Evolutionary conservation across 1,140 invertebrate species (phyloP).

Genomic region (Procambarus clarkii): DNA sequence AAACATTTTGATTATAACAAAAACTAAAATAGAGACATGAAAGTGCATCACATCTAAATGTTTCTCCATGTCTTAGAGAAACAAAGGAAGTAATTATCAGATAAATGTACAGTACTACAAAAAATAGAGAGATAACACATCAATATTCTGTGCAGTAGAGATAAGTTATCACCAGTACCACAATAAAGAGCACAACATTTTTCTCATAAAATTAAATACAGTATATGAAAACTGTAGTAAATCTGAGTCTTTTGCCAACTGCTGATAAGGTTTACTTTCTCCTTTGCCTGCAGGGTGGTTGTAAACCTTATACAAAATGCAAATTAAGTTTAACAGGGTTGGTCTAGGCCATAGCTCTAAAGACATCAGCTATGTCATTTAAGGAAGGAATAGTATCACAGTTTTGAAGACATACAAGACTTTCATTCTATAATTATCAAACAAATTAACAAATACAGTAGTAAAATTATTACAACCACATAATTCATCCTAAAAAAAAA

Average conservation of each 20-base stretch:
- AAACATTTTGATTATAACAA: too few species aligned
- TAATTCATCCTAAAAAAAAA: neutral
- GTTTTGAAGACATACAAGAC: conserved; percentile 55
- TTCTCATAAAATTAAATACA: neutral
- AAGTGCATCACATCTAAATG: too few species aligned
- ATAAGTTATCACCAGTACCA: too few species aligned
- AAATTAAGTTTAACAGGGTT: neutral
- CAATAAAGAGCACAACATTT: neutral
- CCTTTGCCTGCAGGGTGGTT: neutral
- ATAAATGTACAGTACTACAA: too few species aligned
- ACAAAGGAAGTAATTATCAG: too few species aligned
- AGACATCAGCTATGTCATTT: neutral
- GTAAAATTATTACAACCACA: conserved; percentile 42
- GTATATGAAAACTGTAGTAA: neutral
- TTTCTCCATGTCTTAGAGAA: too few species aligned
- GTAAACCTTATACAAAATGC: neutral
- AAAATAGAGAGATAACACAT: too few species aligned
- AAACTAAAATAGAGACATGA: too few species aligned
- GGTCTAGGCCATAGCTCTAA: neutral
- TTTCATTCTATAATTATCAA: conserved; percentile 18
- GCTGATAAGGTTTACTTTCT: neutral
- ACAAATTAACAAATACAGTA: conserved; percentile 4
- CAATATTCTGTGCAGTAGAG: too few species aligned
- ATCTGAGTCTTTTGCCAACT: neutral
- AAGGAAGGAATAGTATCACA: conserved; percentile 62